Conservation (phyloP, 2,113 vertebrate genomes). For the Balaenoptera acutorostrata region DNA sequence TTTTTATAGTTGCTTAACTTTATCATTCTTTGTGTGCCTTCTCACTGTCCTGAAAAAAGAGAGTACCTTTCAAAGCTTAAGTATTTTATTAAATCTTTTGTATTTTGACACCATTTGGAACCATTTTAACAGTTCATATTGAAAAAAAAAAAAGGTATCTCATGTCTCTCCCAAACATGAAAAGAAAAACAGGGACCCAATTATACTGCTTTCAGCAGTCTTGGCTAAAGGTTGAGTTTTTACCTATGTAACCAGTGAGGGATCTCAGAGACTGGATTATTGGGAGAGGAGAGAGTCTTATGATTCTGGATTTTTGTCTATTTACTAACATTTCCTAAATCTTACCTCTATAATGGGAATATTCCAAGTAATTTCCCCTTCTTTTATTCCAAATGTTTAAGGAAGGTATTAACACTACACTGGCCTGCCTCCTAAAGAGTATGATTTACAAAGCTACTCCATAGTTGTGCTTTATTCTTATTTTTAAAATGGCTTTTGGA, state of each 20-base stretch:
- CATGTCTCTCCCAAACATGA: neutral
- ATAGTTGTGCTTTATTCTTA: neutral
- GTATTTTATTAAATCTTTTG: constrained; percentile 17
- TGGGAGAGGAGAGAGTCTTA: neutral
- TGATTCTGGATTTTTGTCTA: neutral
- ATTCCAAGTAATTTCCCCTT: neutral
- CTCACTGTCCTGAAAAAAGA: neutral
- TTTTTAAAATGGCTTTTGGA: constrained; percentile 25
- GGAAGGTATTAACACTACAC: neutral
- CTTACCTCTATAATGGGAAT: neutral
- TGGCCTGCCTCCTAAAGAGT: neutral
- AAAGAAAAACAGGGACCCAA: neutral
- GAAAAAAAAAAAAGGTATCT: neutral
- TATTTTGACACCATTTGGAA: constrained; percentile 17
- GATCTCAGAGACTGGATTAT: neutral
- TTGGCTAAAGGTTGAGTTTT: neutral
- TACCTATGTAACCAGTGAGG: neutral
- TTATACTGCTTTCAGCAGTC: neutral
- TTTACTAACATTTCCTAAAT: neutral
- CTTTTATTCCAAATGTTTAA: neutral
- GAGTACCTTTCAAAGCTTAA: neutral
- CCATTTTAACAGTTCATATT: neutral
- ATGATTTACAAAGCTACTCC: neutral
- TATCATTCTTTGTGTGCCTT: neutral
- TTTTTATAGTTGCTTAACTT: constrained; percentile 31